Conservation (phyloP, 2,797 vertebrate species). For the Toxotes lorentzi region DNA sequence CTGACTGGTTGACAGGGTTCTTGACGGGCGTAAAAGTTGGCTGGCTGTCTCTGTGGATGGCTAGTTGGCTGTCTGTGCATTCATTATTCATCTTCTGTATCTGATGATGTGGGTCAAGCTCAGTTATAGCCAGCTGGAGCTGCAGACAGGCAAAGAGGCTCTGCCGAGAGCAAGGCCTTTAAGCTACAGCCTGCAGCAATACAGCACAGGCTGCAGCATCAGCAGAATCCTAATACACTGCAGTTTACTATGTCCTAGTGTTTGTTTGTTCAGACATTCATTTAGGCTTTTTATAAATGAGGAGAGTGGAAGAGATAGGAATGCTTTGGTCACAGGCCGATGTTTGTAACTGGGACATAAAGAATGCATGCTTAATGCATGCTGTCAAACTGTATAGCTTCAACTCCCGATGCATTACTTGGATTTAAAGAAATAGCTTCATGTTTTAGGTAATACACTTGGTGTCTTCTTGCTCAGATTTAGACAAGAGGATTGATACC, state of each 20-base stretch:
- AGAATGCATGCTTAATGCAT: not conserved
- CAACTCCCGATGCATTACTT: not conserved
- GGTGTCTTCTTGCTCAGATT: too few relatives aligned
- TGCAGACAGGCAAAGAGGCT: constrained; percentile 47
- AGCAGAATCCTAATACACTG: constrained; percentile 57
- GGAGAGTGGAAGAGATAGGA: not conserved
- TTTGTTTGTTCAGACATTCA: constrained; percentile 16
- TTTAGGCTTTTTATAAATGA: not conserved
- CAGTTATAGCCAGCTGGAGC: constrained; percentile 58
- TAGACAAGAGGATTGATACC: too few relatives aligned
- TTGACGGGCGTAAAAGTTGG: constrained; percentile 60
- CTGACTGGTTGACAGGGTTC: constrained; percentile 50
- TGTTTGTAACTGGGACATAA: constrained; percentile 8
- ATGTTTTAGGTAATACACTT: too few relatives aligned
- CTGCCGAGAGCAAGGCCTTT: constrained; percentile 57
- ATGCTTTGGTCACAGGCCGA: too few relatives aligned
- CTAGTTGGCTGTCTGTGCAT: constrained; percentile 65
- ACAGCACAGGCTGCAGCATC: constrained; percentile 45
- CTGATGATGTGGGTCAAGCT: constrained; percentile 80
- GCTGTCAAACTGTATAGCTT: not conserved
- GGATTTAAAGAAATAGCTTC: not conserved
- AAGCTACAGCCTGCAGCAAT: constrained; percentile 62
- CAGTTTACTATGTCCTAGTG: constrained; percentile 8
- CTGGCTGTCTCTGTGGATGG: constrained; percentile 52
- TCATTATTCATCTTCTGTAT: constrained; percentile 80